Conservation (phyloP, 2,113 vertebrate genomes). For the Ascaphus truei region DNA sequence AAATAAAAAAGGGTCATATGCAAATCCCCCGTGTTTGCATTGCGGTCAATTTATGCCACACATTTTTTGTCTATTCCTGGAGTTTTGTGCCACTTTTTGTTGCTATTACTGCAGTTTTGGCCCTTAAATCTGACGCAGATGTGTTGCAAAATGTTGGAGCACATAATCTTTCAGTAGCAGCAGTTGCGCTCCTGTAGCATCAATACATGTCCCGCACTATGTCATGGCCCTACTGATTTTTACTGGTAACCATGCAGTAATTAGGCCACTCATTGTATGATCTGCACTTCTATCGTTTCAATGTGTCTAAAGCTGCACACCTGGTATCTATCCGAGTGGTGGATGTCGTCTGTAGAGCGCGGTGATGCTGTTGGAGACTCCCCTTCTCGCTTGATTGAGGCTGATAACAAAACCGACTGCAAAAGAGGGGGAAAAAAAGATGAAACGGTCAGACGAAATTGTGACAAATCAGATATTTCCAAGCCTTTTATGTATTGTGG, state of each 20-base stretch:
- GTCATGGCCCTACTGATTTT: background rate
- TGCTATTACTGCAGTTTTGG: no score
- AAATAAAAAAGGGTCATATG: no score
- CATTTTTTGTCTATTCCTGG: no score
- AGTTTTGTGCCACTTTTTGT: no score
- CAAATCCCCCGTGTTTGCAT: no score
- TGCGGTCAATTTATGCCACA: no score
- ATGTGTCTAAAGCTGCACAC: slow-evolving; percentile 54
- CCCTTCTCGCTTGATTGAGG: slow-evolving; percentile 98
- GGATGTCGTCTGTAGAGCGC: slow-evolving; percentile 93
- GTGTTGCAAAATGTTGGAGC: no score
- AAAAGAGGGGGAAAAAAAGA: slow-evolving; percentile 22
- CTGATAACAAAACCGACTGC: slow-evolving; percentile 93
- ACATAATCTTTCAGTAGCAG: no score
- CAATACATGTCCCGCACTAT: background rate
- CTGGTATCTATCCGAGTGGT: slow-evolving; percentile 99
- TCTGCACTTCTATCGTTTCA: background rate
- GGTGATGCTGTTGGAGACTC: slow-evolving; percentile 95
- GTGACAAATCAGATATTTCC: background rate
- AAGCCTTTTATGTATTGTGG: slow-evolving; percentile 19
- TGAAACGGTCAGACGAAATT: slow-evolving; percentile 11
- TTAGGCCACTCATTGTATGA: background rate
- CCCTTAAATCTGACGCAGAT: no score
- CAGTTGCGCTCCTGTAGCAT: no score
- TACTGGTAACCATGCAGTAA: background rate